Conservation (phyloP, 2,888 invertebrate species). For the Uropetala carovei region DNA sequence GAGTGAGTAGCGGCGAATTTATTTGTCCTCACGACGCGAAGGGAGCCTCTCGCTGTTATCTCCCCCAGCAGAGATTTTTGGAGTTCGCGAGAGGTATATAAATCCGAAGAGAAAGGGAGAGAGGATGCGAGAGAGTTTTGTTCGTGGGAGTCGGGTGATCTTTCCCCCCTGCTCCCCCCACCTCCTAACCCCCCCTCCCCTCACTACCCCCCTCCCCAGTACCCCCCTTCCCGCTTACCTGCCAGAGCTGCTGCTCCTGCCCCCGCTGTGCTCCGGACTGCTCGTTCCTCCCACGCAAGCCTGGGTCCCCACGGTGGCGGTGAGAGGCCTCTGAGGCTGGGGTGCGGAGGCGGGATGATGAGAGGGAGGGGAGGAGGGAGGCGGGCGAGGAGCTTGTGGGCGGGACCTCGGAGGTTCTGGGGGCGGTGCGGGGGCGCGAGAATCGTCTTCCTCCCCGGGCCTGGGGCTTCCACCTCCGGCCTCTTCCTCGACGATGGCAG, state of each 20-base stretch:
- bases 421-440: not conserved
- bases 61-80: no score
- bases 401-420: not conserved
- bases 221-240: conserved; percentile 69
- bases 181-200: no score
- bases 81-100: no score
- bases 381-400: not conserved
- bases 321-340: conserved; percentile 79
- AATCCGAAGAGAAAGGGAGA: not conserved
- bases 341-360: not conserved
- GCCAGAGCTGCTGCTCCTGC: conserved; percentile 72
- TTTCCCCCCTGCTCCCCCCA: not conserved
- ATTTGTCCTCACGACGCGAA: no score
- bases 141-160: not conserved
- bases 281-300: conserved; percentile 65
- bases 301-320: conserved; percentile 79
- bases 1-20: no score
- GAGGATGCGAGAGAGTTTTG: not conserved
- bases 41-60: no score
- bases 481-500: conserved; percentile 54
- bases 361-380: not conserved
- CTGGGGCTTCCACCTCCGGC: not conserved
- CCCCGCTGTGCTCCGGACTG: conserved; percentile 71
- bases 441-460: not conserved
- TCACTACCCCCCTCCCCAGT: not conserved